Percentiles rank a stretch among this genome's conserved stretches.
phyloP scores from a whole-genome alignment of 2,113 vertebrate genomes.

The Plecturocebus donacophilus region DNA sequence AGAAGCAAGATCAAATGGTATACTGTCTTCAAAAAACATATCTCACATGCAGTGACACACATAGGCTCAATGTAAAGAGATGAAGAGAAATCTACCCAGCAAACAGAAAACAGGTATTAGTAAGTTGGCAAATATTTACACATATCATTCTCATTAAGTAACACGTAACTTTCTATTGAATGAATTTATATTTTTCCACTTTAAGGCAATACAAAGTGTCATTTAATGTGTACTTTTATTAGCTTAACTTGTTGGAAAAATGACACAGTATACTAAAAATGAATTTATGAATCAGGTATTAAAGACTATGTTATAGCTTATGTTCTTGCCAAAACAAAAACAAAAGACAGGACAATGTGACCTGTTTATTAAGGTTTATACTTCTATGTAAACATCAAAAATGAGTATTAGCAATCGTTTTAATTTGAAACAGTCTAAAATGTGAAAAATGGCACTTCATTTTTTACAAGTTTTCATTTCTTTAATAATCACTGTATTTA shows the following conservation, averaged over 20 bases:
- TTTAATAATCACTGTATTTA: background rate
- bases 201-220: background rate
- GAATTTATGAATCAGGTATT: background rate
- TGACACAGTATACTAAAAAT: background rate
- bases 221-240: background rate
- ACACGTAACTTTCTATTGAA: background rate
- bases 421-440: background rate
- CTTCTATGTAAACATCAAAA: background rate
- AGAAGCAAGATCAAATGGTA: no score
- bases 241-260: background rate
- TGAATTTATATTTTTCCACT: background rate
- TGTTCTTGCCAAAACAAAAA: background rate
- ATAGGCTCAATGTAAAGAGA: no score
- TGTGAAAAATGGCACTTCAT: background rate
- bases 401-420: background rate
- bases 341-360: background rate
- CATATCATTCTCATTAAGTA: background rate
- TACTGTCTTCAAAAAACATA: no score
- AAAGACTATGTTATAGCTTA: background rate
- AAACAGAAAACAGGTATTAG: background rate
- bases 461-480: background rate
- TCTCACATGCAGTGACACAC: no score
- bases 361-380: background rate
- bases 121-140: background rate
- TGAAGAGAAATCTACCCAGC: no score